Percentiles rank a stretch among this genome's conserved stretches.
phyloP scores from a whole-genome alignment of 2,113 vertebrate genomes.

The Seriola rivoliana region DNA sequence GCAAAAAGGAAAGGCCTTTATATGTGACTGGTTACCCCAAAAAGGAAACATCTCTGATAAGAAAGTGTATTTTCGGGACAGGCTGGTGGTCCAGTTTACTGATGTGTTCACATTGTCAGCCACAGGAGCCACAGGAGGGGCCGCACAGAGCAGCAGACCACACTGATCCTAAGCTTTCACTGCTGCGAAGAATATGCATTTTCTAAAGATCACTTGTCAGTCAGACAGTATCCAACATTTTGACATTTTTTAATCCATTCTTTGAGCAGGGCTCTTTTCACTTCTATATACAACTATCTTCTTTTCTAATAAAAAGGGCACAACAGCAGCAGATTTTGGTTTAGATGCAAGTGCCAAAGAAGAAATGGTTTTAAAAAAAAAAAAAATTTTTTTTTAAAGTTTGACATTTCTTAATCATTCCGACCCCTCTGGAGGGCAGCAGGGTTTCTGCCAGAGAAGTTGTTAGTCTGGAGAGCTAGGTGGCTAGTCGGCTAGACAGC shows the following conservation, averaged over 20 bases:
- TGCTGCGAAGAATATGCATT: not conserved
- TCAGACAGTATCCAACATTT: not conserved
- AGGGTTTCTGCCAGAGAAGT: no score
- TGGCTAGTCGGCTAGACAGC: no score
- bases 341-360: no score
- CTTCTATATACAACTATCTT: not conserved
- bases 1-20: conserved; percentile 40
- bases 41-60: conserved; percentile 58
- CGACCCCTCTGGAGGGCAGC: no score
- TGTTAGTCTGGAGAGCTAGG: no score
- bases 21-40: conserved; percentile 23
- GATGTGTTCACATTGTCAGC: conserved; percentile 10
- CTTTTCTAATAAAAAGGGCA: no score
- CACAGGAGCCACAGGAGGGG: conserved; percentile 20
- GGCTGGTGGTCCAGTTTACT: not conserved
- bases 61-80: conserved; percentile 44
- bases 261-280: not conserved
- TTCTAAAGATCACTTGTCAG: conserved; percentile 1
- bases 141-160: not conserved
- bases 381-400: no score
- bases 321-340: no score
- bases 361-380: no score
- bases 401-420: no score
- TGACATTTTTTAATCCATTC: not conserved
- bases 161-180: not conserved